Conservation (phyloP, 1,140 invertebrate genomes). For the Agrilus planipennis region DNA sequence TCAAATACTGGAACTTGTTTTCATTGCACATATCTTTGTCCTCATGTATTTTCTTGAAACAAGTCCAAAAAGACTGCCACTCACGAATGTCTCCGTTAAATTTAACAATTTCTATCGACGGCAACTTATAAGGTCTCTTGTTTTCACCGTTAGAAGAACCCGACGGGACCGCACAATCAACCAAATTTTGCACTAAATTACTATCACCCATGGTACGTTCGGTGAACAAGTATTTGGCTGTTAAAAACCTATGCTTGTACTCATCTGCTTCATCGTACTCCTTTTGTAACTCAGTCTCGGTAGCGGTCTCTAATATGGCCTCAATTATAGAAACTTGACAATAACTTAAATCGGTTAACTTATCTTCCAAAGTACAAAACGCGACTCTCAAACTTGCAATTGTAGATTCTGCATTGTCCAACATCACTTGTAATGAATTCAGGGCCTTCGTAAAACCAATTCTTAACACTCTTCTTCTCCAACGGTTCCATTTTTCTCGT, state of each 20-base stretch:
- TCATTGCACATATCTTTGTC: constrained; percentile 8
- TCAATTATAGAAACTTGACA: too few relatives aligned
- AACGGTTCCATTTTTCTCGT: too few relatives aligned
- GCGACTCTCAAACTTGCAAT: neutral
- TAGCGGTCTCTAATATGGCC: neutral
- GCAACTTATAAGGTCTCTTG: constrained; percentile 7
- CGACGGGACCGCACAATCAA: too few relatives aligned
- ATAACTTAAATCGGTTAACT: neutral
- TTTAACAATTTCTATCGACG: constrained; percentile 14
- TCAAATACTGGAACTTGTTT: constrained; percentile 19
- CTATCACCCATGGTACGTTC: too few relatives aligned
- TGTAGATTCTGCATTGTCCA: neutral
- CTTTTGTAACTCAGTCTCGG: neutral
- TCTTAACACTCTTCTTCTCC: too few relatives aligned
- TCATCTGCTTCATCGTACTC: neutral
- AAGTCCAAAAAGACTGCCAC: constrained; percentile 20
- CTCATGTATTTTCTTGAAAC: constrained; percentile 21
- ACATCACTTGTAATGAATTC: too few relatives aligned
- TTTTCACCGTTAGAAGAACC: too few relatives aligned
- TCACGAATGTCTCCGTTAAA: constrained; percentile 19
- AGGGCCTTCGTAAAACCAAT: too few relatives aligned
- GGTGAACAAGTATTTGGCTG: neutral
- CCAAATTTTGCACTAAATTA: too few relatives aligned
- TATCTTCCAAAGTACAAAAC: neutral
- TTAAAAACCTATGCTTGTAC: neutral